These are phyloP conservation scores for Typhlichthys eigenmanni DNA, from an alignment of 2,797 vertebrate genomes.

Conservation along the genomic window DNA sequence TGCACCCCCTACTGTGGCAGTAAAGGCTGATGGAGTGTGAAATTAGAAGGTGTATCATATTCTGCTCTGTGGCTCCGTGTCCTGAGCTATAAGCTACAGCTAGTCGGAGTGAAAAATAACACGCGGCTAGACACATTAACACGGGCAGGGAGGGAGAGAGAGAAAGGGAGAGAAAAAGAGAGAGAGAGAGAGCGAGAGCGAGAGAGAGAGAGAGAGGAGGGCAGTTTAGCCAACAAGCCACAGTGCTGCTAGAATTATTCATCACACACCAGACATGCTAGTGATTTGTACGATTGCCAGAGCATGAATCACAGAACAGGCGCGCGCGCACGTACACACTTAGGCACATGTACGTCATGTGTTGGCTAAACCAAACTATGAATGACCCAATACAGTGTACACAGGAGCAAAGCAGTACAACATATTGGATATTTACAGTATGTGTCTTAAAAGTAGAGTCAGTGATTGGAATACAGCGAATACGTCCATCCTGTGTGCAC, in stretches of 20 bases:
- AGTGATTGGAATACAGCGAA: too few species aligned
- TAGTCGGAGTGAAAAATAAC: slow-evolving; percentile 77
- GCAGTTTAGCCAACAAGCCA: slow-evolving; percentile 54
- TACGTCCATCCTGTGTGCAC: too few species aligned
- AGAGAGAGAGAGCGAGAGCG: slow-evolving; percentile 5
- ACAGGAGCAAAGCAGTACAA: too few species aligned
- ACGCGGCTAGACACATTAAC: slow-evolving; percentile 74
- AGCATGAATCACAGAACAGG: slow-evolving; percentile 43
- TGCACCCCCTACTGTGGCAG: slow-evolving; percentile 69
- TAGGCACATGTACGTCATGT: slow-evolving; percentile 17
- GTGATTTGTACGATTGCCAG: slow-evolving; percentile 46
- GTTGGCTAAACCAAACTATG: slow-evolving; percentile 43
- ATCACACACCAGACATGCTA: slow-evolving; percentile 58
- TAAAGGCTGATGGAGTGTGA: slow-evolving; percentile 97
- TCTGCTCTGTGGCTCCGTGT: slow-evolving; percentile 77
- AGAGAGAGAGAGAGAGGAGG: slow-evolving; percentile 35
- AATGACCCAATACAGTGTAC: slow-evolving; percentile 36
- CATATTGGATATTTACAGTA: too few species aligned
- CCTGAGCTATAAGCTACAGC: slow-evolving; percentile 74
- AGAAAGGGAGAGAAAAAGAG: slow-evolving; percentile 9
- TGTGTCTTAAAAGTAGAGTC: too few species aligned
- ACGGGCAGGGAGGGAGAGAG: slow-evolving; percentile 27
- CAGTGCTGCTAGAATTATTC: slow-evolving; percentile 71
- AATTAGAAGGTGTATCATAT: slow-evolving; percentile 99
- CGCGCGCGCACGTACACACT: slow-evolving; percentile 14